A percentile compares a stretch with the other conserved stretches of the same genome.
Evolutionary conservation across 2,113 vertebrate genomes (phyloP).

Genomic region (Dasypus novemcinctus): DNA sequence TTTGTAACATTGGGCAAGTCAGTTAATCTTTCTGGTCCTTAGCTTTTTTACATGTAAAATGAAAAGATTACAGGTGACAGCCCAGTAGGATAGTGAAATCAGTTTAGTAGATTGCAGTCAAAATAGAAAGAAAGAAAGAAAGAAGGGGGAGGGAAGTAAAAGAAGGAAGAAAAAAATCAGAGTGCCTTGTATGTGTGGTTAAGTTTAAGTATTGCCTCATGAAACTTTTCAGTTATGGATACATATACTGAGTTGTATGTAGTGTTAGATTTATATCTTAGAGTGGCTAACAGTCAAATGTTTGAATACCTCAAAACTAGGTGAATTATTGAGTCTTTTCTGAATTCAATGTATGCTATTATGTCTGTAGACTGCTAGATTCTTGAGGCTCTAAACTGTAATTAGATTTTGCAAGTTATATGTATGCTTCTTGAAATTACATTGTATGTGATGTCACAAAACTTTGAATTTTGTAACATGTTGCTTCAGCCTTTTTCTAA

Average conservation of each 20-base stretch:
- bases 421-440: neutral
- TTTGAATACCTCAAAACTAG: slow-evolving; percentile 5
- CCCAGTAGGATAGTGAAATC: neutral
- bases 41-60: neutral
- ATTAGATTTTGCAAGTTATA: neutral
- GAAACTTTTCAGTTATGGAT: neutral
- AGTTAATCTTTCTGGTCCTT: neutral
- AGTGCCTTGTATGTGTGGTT: neutral
- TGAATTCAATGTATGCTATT: neutral
- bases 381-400: neutral
- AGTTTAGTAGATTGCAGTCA: neutral
- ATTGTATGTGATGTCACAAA: neutral
- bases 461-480: neutral
- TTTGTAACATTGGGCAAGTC: neutral
- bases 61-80: neutral
- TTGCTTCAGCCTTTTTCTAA: slow-evolving; percentile 28
- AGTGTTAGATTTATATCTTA: neutral
- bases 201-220: neutral
- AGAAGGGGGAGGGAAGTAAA: neutral
- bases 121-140: slow-evolving; percentile 14
- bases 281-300: neutral
- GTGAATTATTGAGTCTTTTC: neutral
- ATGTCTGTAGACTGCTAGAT: slow-evolving; percentile 6
- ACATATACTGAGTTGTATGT: neutral
- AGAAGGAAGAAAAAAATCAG: neutral